Conservation (phyloP, 1,140 invertebrate genomes). For the Agrilus planipennis region DNA sequence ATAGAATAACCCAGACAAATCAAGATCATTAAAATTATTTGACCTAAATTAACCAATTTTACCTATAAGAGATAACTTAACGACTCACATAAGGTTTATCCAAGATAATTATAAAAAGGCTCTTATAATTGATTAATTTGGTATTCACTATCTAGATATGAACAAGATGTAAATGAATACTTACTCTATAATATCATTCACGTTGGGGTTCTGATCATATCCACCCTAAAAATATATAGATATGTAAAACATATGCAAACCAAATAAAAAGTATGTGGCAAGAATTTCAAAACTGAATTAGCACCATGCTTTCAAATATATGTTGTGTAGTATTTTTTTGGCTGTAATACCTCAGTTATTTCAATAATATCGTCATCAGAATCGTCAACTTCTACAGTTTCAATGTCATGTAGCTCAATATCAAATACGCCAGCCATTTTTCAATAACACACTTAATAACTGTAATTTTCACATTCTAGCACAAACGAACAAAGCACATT, state of each 20-base stretch:
- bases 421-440: conserved; percentile 76
- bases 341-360: conserved; percentile 55
- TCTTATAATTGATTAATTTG: not conserved
- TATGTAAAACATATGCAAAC: conserved; percentile 9
- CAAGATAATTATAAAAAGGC: not conserved
- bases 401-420: conserved; percentile 70
- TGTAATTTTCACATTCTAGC: not conserved
- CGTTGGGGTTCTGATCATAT: conserved; percentile 62
- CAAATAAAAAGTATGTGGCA: conserved; percentile 5
- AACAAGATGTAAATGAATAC: conserved; percentile 31
- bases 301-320: not conserved
- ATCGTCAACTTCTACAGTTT: conserved; percentile 50
- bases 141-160: no score
- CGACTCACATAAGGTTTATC: no score
- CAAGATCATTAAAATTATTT: no score
- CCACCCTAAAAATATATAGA: conserved; percentile 47
- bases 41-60: no score
- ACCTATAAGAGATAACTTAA: no score
- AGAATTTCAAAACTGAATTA: no score
- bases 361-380: conserved; percentile 79
- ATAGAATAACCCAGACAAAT: no score
- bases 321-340: not conserved
- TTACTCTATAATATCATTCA: conserved; percentile 67
- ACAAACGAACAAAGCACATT: no score
- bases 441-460: conserved; percentile 1